Conservation (phyloP, 2,113 vertebrate species). For the Ornithorhynchus anatinus region DNA sequence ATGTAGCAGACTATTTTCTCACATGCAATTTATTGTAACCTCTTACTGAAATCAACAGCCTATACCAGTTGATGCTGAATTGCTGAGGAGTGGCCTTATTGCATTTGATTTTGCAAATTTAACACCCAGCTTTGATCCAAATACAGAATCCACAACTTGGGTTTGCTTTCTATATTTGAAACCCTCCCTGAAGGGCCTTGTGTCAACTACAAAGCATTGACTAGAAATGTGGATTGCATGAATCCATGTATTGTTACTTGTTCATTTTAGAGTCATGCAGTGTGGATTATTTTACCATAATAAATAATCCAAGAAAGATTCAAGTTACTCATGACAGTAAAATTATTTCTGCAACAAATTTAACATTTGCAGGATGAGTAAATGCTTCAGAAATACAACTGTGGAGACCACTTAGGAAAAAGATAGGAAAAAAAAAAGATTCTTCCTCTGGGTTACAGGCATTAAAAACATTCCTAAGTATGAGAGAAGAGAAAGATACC, state of each 20-base stretch:
- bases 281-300: background rate
- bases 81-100: background rate
- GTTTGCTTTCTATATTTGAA: background rate
- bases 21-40: background rate
- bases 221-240: background rate
- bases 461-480: too few species aligned
- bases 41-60: background rate
- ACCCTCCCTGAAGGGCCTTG: background rate
- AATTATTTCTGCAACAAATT: background rate
- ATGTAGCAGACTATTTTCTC: background rate
- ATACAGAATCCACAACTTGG: background rate
- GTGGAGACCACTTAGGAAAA: background rate
- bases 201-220: background rate
- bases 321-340: background rate
- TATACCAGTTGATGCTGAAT: background rate
- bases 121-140: background rate
- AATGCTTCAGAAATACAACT: background rate
- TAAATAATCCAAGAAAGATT: background rate
- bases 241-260: background rate
- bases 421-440: background rate
- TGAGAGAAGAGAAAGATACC: too few species aligned
- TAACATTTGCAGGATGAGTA: background rate
- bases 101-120: background rate
- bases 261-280: background rate
- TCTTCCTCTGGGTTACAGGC: background rate